Percentiles rank a stretch among this genome's conserved stretches.
Evolutionary conservation across 2,113 vertebrate genomes (phyloP).

Genomic region (Barnardius zonarius): DNA sequence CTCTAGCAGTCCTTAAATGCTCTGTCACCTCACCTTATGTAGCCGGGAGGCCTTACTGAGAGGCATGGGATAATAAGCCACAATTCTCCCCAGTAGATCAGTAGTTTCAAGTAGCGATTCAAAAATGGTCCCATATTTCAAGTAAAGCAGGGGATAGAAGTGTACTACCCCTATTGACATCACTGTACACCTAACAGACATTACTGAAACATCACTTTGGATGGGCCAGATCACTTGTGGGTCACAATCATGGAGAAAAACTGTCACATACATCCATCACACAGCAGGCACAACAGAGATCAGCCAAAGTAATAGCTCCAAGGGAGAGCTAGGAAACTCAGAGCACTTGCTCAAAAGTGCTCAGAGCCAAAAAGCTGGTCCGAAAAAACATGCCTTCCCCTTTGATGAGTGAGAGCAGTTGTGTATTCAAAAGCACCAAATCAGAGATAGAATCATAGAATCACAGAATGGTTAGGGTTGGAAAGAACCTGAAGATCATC

Average conservation of each 20-base stretch:
- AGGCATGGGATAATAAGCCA: neutral
- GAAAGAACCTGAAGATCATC: neutral
- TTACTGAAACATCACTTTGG: neutral
- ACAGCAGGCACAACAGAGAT: neutral
- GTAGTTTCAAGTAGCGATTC: neutral
- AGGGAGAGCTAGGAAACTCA: neutral
- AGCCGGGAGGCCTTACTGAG: neutral
- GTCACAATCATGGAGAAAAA: neutral
- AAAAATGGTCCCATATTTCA: neutral
- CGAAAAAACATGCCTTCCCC: neutral
- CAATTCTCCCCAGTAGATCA: neutral
- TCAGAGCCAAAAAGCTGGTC: neutral
- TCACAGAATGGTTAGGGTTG: neutral
- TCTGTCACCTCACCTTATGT: neutral
- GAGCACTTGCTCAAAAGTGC: neutral
- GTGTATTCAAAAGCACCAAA: neutral
- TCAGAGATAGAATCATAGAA: neutral
- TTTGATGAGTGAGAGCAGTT: neutral
- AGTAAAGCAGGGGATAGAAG: neutral
- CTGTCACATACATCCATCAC: fast-evolving
- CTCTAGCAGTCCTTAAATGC: neutral
- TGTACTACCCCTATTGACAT: neutral
- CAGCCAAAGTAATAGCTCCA: neutral
- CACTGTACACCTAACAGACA: neutral
- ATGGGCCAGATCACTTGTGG: neutral